A percentile compares a stretch with the other conserved stretches of the same genome.
These are phyloP conservation scores for Corticium candelabrum DNA, from an alignment of 37 sponge, comb jelly and placozoan species.

Conservation along the genomic window DNA sequence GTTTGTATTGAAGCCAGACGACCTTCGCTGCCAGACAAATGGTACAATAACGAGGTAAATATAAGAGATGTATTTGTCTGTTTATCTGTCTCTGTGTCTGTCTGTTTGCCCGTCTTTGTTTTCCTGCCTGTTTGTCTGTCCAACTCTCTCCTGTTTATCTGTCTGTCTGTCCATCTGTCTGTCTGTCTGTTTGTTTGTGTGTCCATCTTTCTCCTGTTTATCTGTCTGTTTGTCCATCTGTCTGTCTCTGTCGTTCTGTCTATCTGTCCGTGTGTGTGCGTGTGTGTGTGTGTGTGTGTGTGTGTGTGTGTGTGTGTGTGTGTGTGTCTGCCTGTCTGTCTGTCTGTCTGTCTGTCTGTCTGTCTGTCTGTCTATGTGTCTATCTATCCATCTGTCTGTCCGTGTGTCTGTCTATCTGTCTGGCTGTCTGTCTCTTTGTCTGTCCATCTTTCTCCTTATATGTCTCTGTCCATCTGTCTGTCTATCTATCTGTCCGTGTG, in stretches of 20 bases:
- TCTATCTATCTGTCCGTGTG: constrained; percentile 1
- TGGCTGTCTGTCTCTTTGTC: constrained; percentile 8
- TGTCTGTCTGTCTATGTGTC: constrained; percentile 8
- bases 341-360: constrained; percentile 15
- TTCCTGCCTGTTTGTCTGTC: not conserved
- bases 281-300: too few species aligned
- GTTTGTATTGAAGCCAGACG: constrained; percentile 57
- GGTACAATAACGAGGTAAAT: not conserved
- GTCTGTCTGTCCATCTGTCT: too few species aligned
- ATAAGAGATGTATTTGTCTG: not conserved
- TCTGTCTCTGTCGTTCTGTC: constrained; percentile 15
- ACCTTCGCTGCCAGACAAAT: constrained; percentile 21
- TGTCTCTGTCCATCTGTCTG: not conserved
- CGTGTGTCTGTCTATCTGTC: constrained; percentile 2
- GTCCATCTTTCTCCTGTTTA: not conserved
- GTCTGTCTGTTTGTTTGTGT: not conserved
- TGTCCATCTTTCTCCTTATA: not conserved
- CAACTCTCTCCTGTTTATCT: too few species aligned
- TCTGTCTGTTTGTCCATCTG: constrained; percentile 14
- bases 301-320: too few species aligned
- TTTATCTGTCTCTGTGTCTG: not conserved
- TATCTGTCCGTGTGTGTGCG: not conserved
- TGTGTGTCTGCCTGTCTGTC: constrained; percentile 9
- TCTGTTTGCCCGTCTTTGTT: not conserved
- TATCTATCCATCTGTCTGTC: constrained; percentile 11